Evolutionary conservation across 2,888 invertebrate species (phyloP).

Genomic region (Dasysyrphus tricinctus): DNA sequence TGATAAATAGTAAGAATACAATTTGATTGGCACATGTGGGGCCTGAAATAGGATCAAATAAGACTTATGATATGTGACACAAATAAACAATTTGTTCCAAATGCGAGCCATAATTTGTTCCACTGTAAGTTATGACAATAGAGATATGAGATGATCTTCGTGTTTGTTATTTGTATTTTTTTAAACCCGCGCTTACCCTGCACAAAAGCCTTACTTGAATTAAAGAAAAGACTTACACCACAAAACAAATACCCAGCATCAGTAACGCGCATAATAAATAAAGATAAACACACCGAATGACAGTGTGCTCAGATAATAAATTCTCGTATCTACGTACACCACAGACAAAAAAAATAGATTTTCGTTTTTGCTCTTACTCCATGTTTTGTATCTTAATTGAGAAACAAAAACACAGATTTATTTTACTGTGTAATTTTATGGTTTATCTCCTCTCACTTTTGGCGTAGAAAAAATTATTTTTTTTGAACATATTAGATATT

Average conservation of each 20-base stretch:
- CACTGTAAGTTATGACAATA: neutral
- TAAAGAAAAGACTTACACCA: constrained; percentile 24
- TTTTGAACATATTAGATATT: neutral
- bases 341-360: constrained; percentile 5
- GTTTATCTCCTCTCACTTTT: constrained; percentile 11
- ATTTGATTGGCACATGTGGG: too few species aligned
- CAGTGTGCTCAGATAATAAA: constrained; percentile 31
- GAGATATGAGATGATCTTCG: constrained; percentile 7
- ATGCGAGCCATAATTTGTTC: neutral
- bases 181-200: neutral
- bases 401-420: constrained; percentile 23
- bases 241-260: constrained; percentile 23
- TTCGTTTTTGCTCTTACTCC: neutral
- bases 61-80: too few species aligned
- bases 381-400: constrained; percentile 11
- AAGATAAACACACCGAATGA: constrained; percentile 41
- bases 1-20: too few species aligned
- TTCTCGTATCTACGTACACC: constrained; percentile 12
- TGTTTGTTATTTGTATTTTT: neutral
- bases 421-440: constrained; percentile 2
- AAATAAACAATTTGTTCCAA: too few species aligned
- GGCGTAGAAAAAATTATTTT: neutral
- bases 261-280: constrained; percentile 40
- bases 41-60: too few species aligned
- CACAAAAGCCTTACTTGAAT: constrained; percentile 21